phyloP scores from a whole-genome alignment of 2,797 vertebrate species.

The Rhynchonycteris naso region DNA sequence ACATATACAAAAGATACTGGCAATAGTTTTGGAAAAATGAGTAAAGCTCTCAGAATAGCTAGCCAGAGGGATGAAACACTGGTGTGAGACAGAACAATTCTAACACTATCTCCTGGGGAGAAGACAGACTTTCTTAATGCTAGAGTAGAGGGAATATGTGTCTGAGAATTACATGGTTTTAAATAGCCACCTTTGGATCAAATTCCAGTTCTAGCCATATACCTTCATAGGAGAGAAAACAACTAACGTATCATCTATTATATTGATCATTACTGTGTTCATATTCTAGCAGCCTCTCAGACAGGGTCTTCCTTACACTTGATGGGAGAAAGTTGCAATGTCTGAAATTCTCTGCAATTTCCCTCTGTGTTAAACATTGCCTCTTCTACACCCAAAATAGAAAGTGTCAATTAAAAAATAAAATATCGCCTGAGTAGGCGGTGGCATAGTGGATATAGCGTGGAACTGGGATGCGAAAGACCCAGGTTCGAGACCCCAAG shows the following conservation, averaged over 20 bases:
- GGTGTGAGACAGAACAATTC: background rate
- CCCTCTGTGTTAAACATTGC: background rate
- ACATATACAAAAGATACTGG: constrained; percentile 23
- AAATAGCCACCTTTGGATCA: background rate
- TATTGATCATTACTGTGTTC: background rate
- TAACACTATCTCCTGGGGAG: background rate
- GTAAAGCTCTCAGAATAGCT: constrained; percentile 57
- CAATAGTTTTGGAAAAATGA: constrained; percentile 62
- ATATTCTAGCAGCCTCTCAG: background rate
- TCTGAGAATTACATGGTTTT: background rate
- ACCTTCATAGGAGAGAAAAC: background rate
- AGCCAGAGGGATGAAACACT: constrained; percentile 37
- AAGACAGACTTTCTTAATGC: background rate
- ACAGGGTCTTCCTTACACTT: background rate
- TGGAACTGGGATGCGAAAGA: too few relatives aligned
- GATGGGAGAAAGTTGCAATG: background rate
- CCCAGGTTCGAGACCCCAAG: too few relatives aligned
- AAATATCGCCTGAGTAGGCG: too few relatives aligned
- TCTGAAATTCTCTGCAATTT: background rate
- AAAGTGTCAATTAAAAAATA: background rate
- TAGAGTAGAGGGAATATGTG: background rate
- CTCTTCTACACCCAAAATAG: background rate
- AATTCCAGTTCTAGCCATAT: background rate
- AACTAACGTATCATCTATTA: background rate
- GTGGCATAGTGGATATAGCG: too few relatives aligned